Percentiles rank a stretch among this genome's conserved stretches.
phyloP scores from a whole-genome alignment of 30 jellyfish, hydroid and myxozoan species.

The Rhopilema esculentum region DNA sequence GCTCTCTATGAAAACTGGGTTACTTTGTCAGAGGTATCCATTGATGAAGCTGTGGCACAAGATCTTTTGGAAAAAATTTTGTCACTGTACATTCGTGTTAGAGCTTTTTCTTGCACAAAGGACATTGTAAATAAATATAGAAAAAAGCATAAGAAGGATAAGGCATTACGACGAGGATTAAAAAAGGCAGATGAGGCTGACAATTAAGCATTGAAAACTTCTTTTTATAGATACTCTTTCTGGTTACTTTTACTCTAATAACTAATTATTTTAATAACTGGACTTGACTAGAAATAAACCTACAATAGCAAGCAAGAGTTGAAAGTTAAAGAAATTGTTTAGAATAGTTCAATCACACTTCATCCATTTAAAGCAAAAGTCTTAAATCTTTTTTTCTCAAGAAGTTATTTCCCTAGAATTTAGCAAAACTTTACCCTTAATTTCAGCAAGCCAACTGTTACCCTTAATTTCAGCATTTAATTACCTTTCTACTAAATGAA shows the following conservation, averaged over 20 bases:
- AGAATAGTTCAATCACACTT: not conserved
- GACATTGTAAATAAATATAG: constrained; percentile 29
- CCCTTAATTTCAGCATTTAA: not conserved
- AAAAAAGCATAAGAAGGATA: too few species aligned
- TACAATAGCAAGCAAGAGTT: not conserved
- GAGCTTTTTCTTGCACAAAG: constrained; percentile 35
- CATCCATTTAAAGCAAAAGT: not conserved
- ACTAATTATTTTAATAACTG: not conserved
- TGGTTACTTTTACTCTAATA: not conserved
- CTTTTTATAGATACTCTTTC: not conserved
- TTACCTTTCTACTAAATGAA: not conserved
- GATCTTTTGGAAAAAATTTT: constrained; percentile 25
- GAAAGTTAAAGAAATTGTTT: not conserved
- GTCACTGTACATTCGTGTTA: constrained; percentile 11
- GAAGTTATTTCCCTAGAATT: not conserved
- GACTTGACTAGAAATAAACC: not conserved
- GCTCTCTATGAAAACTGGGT: constrained; percentile 14
- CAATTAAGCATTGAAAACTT: not conserved
- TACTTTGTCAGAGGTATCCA: not conserved
- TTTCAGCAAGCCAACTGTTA: not conserved
- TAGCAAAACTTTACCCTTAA: not conserved
- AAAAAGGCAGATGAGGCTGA: not conserved
- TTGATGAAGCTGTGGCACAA: constrained; percentile 11
- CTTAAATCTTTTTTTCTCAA: not conserved
- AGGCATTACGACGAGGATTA: not conserved